phyloP scores from a whole-genome alignment of 2,888 invertebrate species.

The Cataglyphis altisquamis region DNA sequence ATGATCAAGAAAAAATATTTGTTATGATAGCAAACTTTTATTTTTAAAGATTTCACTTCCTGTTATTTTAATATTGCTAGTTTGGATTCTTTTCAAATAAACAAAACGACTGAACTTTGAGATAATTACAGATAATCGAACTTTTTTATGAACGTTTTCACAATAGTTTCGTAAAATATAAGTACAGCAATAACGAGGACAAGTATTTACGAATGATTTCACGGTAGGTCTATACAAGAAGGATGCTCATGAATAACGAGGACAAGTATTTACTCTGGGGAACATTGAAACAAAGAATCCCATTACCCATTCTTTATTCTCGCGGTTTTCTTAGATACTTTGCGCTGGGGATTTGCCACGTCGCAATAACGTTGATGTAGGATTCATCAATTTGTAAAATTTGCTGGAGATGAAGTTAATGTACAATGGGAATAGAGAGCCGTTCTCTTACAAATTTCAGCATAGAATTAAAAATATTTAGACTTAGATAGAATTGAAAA shows the following conservation, averaged over 20 bases:
- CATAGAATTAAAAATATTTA: neutral
- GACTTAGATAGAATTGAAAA: neutral
- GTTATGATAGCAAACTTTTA: neutral
- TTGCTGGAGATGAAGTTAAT: neutral
- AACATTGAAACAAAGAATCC: conserved; percentile 73
- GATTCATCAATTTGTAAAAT: conserved; percentile 62
- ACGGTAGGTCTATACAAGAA: conserved; percentile 57
- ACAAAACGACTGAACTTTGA: conserved; percentile 17
- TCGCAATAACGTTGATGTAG: conserved; percentile 66
- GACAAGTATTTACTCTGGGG: conserved; percentile 76
- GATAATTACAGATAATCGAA: conserved; percentile 63
- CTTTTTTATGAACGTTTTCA: conserved; percentile 57
- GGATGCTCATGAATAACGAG: conserved; percentile 68
- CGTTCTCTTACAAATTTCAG: neutral
- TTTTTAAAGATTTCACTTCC: conserved; percentile 5
- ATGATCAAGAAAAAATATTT: neutral
- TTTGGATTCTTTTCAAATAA: conserved; percentile 3
- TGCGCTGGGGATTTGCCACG: conserved; percentile 31
- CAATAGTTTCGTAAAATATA: conserved; percentile 44
- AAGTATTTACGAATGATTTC: conserved; percentile 74
- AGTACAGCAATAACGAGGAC: conserved; percentile 70
- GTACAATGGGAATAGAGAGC: neutral
- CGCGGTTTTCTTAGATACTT: conserved; percentile 63
- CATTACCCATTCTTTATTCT: conserved; percentile 73
- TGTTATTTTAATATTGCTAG: neutral